Conservation (phyloP, 2,888 invertebrate species). For the Eristalis pertinax region DNA sequence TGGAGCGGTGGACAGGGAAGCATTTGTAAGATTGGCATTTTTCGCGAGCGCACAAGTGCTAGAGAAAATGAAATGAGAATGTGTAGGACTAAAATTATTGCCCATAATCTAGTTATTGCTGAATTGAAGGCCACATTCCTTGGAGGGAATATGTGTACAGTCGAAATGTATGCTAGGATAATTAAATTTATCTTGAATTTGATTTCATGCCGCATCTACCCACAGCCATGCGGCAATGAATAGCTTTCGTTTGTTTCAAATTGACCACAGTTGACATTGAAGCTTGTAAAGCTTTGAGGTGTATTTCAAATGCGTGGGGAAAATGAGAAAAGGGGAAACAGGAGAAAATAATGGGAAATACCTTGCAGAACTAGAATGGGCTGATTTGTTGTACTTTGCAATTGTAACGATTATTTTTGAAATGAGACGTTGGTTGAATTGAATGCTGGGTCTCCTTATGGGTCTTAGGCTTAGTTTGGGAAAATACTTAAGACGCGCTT, state of each 20-base stretch:
- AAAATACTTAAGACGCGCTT: too few relatives aligned
- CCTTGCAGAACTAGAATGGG: neutral
- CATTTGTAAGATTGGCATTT: neutral
- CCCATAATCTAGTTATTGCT: conserved; percentile 37
- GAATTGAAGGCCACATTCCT: conserved; percentile 21
- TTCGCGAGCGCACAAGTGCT: neutral
- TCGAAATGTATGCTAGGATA: conserved; percentile 45
- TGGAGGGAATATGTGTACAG: conserved; percentile 12
- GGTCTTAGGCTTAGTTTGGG: too few relatives aligned
- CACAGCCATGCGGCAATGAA: conserved; percentile 40
- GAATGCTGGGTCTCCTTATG: too few relatives aligned
- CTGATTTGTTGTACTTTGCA: too few relatives aligned
- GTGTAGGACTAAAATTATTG: neutral
- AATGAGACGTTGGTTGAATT: too few relatives aligned
- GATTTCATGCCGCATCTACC: conserved; percentile 50
- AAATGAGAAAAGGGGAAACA: neutral
- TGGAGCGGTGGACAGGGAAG: neutral
- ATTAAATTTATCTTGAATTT: conserved; percentile 59
- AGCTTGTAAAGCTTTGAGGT: neutral
- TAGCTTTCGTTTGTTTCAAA: conserved; percentile 23
- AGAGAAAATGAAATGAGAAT: neutral
- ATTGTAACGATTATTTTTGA: too few relatives aligned
- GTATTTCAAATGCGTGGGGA: neutral
- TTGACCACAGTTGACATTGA: conserved; percentile 31
- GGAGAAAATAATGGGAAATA: conserved; percentile 23